phyloP scores from a whole-genome alignment of 2,113 vertebrate species.

The Capricornis sumatraensis region DNA sequence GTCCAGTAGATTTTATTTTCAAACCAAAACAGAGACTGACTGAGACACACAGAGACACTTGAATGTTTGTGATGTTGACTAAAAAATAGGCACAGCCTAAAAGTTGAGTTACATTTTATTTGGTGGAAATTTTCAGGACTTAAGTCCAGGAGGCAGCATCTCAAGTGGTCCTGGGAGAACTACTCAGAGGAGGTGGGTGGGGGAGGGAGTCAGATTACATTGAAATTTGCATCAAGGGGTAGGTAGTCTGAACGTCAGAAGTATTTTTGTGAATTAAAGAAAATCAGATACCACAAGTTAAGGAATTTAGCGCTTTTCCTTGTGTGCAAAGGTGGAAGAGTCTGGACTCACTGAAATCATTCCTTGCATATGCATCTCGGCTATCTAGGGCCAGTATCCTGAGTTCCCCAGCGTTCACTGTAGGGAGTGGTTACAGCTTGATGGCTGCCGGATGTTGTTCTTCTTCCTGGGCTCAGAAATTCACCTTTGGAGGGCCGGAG shows the following conservation, averaged over 20 bases:
- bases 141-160: not conserved
- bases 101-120: not conserved
- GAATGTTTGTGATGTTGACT: not conserved
- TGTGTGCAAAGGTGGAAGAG: not conserved
- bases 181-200: not conserved
- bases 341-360: not conserved
- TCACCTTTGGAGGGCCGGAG: not conserved
- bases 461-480: not conserved
- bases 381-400: not conserved
- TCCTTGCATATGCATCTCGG: not conserved
- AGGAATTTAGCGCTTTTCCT: not conserved
- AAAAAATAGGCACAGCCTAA: not conserved
- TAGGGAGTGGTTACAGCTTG: not conserved
- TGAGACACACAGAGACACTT: not conserved
- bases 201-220: not conserved
- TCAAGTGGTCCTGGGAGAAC: not conserved
- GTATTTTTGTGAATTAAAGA: not conserved
- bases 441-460: not conserved
- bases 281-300: not conserved
- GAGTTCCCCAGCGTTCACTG: rapidly evolving
- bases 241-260: not conserved
- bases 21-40: not conserved
- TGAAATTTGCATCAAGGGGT: not conserved
- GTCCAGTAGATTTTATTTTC: not conserved
- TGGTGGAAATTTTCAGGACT: not conserved